Evolutionary conservation across 2,888 invertebrate species (phyloP).

Genomic region (Argyresthia goedartella): DNA sequence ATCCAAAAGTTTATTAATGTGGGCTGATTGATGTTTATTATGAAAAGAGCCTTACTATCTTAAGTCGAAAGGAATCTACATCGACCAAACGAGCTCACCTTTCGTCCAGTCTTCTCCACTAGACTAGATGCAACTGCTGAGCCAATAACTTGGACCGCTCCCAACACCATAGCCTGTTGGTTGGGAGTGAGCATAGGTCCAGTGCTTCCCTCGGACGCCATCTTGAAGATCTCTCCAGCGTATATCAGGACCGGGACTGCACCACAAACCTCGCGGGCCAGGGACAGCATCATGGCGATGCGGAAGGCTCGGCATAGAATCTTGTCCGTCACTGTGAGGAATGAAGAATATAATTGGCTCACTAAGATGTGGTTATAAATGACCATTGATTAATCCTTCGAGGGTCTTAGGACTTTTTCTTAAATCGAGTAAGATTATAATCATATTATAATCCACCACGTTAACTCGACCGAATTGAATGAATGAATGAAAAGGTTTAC

Average conservation of each 20-base stretch:
- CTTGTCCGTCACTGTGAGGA: conserved; percentile 37
- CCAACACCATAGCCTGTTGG: conserved; percentile 56
- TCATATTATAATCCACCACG: too few species aligned
- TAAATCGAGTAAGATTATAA: too few species aligned
- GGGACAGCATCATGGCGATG: conserved; percentile 33
- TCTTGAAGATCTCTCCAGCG: conserved; percentile 49
- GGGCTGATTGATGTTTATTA: too few species aligned
- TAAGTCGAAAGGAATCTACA: too few species aligned
- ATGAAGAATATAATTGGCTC: conserved; percentile 11
- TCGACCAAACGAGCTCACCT: conserved; percentile 23
- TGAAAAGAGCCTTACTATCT: too few species aligned
- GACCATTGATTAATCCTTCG: background rate
- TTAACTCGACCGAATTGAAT: too few species aligned
- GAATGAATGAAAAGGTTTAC: too few species aligned
- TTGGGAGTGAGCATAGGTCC: conserved; percentile 38
- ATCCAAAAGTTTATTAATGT: too few species aligned
- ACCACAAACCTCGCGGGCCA: conserved; percentile 50
- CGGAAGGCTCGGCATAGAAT: conserved; percentile 42
- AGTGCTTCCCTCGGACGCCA: conserved; percentile 29
- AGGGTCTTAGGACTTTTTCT: background rate
- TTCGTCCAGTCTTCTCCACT: conserved; percentile 48
- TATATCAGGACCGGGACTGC: conserved; percentile 50
- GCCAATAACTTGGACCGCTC: conserved; percentile 47
- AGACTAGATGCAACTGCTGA: conserved; percentile 40
- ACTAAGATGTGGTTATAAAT: too few species aligned